Evolutionary conservation across 2,113 vertebrate species (phyloP).

Genomic region (Formicarius rufipectus): DNA sequence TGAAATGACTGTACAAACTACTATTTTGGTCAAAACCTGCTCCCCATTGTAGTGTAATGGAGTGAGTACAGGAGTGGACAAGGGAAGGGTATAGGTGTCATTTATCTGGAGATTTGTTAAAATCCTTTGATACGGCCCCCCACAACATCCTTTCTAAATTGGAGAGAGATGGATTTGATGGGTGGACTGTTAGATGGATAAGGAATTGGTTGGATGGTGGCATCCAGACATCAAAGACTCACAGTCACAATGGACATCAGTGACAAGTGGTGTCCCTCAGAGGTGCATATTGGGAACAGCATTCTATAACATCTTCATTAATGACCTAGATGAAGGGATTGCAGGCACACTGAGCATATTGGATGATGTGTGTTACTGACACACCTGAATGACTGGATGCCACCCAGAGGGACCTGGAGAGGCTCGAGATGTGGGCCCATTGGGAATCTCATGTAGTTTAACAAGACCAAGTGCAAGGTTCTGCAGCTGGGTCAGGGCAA

Average conservation of each 20-base stretch:
- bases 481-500: neutral
- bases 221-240: neutral
- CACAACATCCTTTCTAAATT: neutral
- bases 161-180: neutral
- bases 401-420: neutral
- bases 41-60: neutral
- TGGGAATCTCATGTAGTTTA: neutral
- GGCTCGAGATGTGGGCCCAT: neutral
- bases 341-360: neutral
- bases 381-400: neutral
- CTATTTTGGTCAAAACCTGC: neutral
- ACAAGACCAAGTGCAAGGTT: neutral
- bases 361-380: neutral
- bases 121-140: neutral
- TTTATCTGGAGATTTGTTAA: neutral
- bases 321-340: neutral
- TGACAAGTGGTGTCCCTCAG: neutral
- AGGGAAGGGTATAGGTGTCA: neutral
- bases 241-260: neutral
- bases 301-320: neutral
- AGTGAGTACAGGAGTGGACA: neutral
- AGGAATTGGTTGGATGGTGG: neutral
- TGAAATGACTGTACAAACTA: neutral
- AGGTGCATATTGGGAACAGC: neutral
- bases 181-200: neutral